Base-by-base conservation (phyloP, 2,888 invertebrate species). In the Pollenia griseotomentosa region DNA sequence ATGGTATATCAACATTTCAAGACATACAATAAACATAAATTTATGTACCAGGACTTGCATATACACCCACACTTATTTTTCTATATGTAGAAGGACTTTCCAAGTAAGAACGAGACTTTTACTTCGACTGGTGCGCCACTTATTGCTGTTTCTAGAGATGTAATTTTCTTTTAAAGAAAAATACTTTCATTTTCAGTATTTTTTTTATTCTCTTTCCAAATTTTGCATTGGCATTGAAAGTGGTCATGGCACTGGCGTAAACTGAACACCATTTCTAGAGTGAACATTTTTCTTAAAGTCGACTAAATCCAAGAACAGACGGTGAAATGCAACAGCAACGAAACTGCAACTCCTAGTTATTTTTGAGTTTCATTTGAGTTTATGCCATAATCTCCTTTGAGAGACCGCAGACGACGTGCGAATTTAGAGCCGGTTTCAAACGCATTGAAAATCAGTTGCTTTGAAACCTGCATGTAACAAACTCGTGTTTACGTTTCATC, bases 151-250 rank as follows among this genome's bases (percentile, higher is more conserved):
- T 23, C n/a, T 68, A 14, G 33, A 61, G 14, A 51, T 44, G 42
- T 71, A n/a, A 66, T 66, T 23, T 83, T 59, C 33, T 68, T 77
- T 57, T 10, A 51, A 12, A 61, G 65, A 70, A 83, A 74, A 73
- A 82, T 81, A 89, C 89, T 89, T 88, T 88, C 87, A 71, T 71
- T 79, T 84, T 59, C 2, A 7, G 10, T 33, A 10, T 9, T 66
- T 77, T 9, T 77, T 53, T 53, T 14, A 0, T 46, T 33, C 9
- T 59, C 66, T 74, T 73, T 44, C 6, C 59, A 7, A 19, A 44
- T 78, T 78, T 83, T 59, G 63, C 73, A 85, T 86, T 89, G 88
- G 83, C 88, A 87, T 84, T 88, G 88, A 83, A 87, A 85, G 68
- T 88, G 87, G 85, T 68, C 87, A 85, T 77, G 66, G 33, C 4